phyloP scores from a whole-genome alignment of 2,888 invertebrate species.

The Cephus pygmeus region DNA sequence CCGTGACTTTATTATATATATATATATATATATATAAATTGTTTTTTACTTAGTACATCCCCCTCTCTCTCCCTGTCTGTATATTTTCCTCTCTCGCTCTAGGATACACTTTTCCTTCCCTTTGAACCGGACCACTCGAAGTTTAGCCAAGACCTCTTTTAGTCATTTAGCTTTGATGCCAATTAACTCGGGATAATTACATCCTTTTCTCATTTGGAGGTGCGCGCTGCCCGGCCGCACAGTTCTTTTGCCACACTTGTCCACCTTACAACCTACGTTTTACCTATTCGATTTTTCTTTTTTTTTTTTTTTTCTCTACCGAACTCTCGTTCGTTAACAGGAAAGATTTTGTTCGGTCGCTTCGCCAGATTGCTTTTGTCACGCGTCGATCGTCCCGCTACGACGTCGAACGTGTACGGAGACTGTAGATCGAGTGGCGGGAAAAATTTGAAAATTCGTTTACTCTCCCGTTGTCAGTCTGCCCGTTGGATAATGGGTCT shows the following conservation, averaged over 20 bases:
- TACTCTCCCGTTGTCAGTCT: background rate
- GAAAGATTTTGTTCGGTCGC: background rate
- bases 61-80: no score
- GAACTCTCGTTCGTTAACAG: background rate
- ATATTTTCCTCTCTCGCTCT: background rate
- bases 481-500: background rate
- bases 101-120: background rate
- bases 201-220: conserved; percentile 41
- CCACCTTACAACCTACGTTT: conserved; percentile 12
- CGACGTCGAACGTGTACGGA: background rate
- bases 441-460: background rate
- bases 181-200: conserved; percentile 33
- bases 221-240: conserved; percentile 7
- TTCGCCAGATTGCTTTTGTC: background rate
- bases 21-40: no score
- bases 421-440: background rate
- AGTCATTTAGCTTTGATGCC: background rate
- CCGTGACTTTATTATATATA: background rate
- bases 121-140: background rate
- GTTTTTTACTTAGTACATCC: no score
- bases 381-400: no score
- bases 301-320: background rate
- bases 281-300: conserved; percentile 2
- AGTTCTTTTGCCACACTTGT: conserved; percentile 27
- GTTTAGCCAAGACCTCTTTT: background rate